phyloP scores from a whole-genome alignment of 2,797 vertebrate species.

The Halcyon leucocephala region DNA sequence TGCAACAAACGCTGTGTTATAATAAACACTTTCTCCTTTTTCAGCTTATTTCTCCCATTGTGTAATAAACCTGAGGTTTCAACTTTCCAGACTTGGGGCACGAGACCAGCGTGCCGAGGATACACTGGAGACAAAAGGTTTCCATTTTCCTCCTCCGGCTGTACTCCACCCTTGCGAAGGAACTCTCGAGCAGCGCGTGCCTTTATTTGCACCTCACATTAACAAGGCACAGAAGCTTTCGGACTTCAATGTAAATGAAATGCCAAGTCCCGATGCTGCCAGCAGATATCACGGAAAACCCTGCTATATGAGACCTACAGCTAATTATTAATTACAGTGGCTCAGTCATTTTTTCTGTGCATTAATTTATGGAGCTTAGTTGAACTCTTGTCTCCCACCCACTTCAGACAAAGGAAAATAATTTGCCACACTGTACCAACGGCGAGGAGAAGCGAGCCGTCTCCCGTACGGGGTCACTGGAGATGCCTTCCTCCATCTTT shows the following conservation, averaged over 20 bases:
- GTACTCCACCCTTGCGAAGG: conserved; percentile 70
- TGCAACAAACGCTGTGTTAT: neutral
- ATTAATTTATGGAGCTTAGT: conserved; percentile 68
- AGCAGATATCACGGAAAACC: conserved; percentile 23
- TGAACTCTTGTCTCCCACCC: conserved; percentile 74
- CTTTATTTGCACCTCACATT: conserved; percentile 55
- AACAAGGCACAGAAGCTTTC: conserved; percentile 42
- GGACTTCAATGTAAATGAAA: conserved; percentile 59
- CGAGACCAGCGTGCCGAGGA: conserved; percentile 23
- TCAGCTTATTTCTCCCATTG: conserved; percentile 4
- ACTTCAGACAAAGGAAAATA: conserved; percentile 82
- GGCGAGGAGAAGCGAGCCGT: conserved; percentile 52
- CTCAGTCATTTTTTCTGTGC: conserved; percentile 52
- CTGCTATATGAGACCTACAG: conserved; percentile 55
- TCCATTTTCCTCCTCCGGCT: conserved; percentile 75
- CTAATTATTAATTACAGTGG: conserved; percentile 69
- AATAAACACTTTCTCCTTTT: neutral
- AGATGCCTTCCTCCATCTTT: conserved; percentile 68
- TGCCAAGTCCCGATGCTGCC: conserved; percentile 59
- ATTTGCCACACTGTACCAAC: conserved; percentile 72
- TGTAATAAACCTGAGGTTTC: conserved; percentile 31
- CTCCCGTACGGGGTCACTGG: conserved; percentile 43
- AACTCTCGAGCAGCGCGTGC: conserved; percentile 57
- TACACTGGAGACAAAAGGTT: conserved; percentile 81
- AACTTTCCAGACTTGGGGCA: conserved; percentile 56